A percentile compares a stretch with the other conserved stretches of the same genome.
Evolutionary conservation across 2,797 vertebrate genomes (phyloP).

Genomic region (Novumbra hubbsi): DNA sequence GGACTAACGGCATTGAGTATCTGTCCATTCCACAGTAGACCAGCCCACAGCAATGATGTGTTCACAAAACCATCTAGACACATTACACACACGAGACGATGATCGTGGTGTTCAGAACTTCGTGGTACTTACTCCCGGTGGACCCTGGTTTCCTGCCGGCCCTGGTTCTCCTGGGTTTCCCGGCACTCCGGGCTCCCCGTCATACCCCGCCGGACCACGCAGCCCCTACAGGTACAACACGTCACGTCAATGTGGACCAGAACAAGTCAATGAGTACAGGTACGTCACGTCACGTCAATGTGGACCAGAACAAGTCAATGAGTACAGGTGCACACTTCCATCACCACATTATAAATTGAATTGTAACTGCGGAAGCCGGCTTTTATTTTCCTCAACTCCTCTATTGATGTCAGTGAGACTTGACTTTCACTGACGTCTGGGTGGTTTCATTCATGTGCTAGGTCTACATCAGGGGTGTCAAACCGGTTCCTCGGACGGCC

Average conservation of each 20-base stretch:
- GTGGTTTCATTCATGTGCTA: neutral
- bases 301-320: neutral
- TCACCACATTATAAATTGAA: neutral
- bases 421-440: neutral
- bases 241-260: neutral
- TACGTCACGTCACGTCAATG: neutral
- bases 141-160: slow-evolving; percentile 85
- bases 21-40: too few species aligned
- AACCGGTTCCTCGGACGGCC: too few species aligned
- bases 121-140: slow-evolving; percentile 78
- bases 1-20: too few species aligned
- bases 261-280: neutral
- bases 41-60: too few species aligned
- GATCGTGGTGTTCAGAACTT: neutral
- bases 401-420: neutral
- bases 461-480: too few species aligned
- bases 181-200: slow-evolving; percentile 95
- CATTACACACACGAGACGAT: neutral
- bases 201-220: slow-evolving; percentile 84
- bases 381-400: neutral
- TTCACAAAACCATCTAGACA: neutral
- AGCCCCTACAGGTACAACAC: slow-evolving; percentile 74
- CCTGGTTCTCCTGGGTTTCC: slow-evolving; percentile 92
- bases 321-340: neutral
- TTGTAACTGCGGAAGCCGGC: neutral